Conservation (phyloP, 2,888 invertebrate genomes). For the Calameuta filiformis region DNA sequence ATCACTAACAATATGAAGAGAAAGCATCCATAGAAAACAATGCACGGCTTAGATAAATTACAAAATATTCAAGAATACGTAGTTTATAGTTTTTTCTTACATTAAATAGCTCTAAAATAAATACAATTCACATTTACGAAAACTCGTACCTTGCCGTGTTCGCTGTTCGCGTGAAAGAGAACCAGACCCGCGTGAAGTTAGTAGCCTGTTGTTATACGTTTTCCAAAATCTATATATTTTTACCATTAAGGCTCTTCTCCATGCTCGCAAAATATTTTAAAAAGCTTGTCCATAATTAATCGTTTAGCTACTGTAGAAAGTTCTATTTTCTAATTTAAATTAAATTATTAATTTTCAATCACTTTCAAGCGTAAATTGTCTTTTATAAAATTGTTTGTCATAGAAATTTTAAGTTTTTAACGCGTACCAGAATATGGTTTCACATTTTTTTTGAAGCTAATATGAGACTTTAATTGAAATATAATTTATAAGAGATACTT, state of each 20-base stretch:
- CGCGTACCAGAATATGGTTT: not conserved
- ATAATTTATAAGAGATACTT: not conserved
- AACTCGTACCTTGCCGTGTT: slow-evolving; percentile 46
- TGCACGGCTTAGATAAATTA: slow-evolving; percentile 6
- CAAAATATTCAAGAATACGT: slow-evolving; percentile 1
- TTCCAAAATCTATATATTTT: not conserved
- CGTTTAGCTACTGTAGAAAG: not conserved
- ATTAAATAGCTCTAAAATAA: slow-evolving; percentile 7
- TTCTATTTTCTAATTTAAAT: not conserved
- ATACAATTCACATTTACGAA: slow-evolving; percentile 30
- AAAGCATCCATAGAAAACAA: slow-evolving; percentile 29
- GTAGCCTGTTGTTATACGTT: not conserved
- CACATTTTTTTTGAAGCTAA: not conserved
- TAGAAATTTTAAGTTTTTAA: not conserved
- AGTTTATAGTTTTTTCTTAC: slow-evolving; percentile 20
- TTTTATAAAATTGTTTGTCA: not conserved
- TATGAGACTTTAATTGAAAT: not conserved
- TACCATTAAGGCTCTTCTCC: not conserved
- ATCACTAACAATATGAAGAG: slow-evolving; percentile 24
- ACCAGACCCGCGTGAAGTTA: slow-evolving; percentile 11
- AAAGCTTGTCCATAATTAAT: not conserved
- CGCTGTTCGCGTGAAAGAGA: slow-evolving; percentile 45
- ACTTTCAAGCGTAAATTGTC: not conserved
- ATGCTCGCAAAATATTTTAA: not conserved
- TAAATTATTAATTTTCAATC: not conserved